Evolutionary conservation across 2,888 invertebrate genomes (phyloP).

Genomic region (Hecatera dysodea): DNA sequence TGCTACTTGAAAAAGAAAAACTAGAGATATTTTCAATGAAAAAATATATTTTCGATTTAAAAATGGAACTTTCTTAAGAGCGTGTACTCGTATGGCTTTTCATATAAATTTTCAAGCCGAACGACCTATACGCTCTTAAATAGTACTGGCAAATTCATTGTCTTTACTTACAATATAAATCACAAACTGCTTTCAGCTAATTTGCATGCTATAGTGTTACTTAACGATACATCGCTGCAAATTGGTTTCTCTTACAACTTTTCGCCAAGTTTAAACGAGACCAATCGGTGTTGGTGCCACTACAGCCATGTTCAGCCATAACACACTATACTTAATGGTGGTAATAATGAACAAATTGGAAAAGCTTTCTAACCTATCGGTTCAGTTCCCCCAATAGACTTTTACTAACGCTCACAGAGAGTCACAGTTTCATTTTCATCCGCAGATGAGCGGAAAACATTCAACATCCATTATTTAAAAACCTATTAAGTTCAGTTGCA

Average conservation of each 20-base stretch:
- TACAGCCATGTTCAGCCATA: constrained; percentile 33
- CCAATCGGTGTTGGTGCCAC: constrained; percentile 31
- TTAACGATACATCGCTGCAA: constrained; percentile 13
- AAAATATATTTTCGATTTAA: no score
- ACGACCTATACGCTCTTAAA: no score
- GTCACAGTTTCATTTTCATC: constrained; percentile 43
- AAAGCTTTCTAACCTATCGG: constrained; percentile 54
- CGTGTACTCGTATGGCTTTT: no score
- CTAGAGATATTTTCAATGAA: no score
- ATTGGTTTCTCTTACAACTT: constrained; percentile 34
- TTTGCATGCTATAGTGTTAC: constrained; percentile 29
- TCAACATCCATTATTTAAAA: constrained; percentile 50
- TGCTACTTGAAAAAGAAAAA: no score
- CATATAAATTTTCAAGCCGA: no score
- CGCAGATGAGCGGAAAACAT: constrained; percentile 29
- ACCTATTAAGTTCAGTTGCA: constrained; percentile 51
- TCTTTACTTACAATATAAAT: background rate
- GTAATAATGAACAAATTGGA: constrained; percentile 42
- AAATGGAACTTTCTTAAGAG: no score
- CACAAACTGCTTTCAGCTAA: constrained; percentile 26
- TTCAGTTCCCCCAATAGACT: constrained; percentile 9
- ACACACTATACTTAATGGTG: constrained; percentile 42
- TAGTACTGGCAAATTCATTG: background rate
- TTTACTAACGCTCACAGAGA: constrained; percentile 26
- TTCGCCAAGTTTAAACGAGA: constrained; percentile 27